Evolutionary conservation across 2,113 vertebrate species (phyloP).

Genomic region (Suricata suricatta): DNA sequence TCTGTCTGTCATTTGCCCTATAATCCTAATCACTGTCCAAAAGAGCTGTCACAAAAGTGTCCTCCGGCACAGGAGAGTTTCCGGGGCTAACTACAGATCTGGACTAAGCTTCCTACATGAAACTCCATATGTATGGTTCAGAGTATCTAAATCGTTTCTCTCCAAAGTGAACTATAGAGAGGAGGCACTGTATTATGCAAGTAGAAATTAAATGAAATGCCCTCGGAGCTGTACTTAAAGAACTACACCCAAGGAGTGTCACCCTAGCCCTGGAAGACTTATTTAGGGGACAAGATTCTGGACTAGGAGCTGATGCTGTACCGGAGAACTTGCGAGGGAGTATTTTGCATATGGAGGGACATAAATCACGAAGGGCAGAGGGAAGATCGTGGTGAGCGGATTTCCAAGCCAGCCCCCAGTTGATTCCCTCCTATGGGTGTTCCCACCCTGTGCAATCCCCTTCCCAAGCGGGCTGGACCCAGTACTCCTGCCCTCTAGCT

Average conservation of each 20-base stretch:
- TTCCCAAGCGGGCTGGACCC: not conserved
- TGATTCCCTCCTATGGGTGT: not conserved
- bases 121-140: not conserved
- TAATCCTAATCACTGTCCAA: not conserved
- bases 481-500: not conserved
- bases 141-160: not conserved
- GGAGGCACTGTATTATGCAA: not conserved
- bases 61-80: not conserved
- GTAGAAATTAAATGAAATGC: not conserved
- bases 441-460: not conserved
- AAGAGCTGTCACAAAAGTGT: not conserved
- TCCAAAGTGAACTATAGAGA: not conserved
- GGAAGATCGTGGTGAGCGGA: not conserved
- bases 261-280: not conserved
- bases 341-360: not conserved
- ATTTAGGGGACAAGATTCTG: not conserved
- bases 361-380: not conserved
- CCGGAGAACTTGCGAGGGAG: not conserved
- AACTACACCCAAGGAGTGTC: not conserved
- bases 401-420: not conserved
- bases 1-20: not conserved
- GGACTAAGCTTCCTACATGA: not conserved
- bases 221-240: not conserved
- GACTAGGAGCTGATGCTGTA: not conserved
- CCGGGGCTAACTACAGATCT: not conserved